Base-by-base conservation (phyloP, 2,113 vertebrate species). In the Callorhinus ursinus region DNA sequence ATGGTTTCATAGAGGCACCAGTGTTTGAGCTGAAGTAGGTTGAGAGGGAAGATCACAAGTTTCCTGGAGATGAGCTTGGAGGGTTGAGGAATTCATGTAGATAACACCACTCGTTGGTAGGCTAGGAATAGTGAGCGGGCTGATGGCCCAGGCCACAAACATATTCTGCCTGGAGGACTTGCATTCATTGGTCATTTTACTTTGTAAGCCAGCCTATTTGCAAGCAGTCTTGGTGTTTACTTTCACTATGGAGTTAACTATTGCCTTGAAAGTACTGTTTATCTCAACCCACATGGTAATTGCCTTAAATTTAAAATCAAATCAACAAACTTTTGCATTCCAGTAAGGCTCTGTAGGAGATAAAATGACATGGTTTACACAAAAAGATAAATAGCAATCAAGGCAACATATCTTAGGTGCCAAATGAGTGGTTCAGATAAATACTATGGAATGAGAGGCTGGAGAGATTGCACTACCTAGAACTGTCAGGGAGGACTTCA, bases 371-470 rank as follows among this genome's bases (percentile, higher is more conserved):
- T 97, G 53, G 93, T 97, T 98, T 97, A 94, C 95, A 95, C 97
- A 87, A 87, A 95, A 97, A 93, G 97, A 97, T 97, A 95, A 95
- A 97, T 95, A 97, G 93, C 88, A 98, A 96, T 94, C 97, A 96
- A 63, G 95, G 82, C 82, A 94, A 42, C 88, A 95, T 96, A 87
- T 96, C 76, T 83, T 95, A 97, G 91, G 90, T 96, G 93, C 96
- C 91, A 94, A 79, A 91, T 89, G 65, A 91, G 61, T 86, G 96
- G 79, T 87, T 94, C 57, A 76, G 77, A 74, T 96, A 98, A 98
- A 90, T 97, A 67, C 42, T 80, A 13, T 63, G 42, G n/a, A 33
- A 87, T 88, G 77, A 94, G 93, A 95, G 90, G 46, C 74, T 94
- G 93, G 89, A 61, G 74, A 59, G 77, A 74, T 93, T 85, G 61